Base-by-base conservation (phyloP, 2,888 invertebrate genomes). In the Synanthedon tipuliformis region DNA sequence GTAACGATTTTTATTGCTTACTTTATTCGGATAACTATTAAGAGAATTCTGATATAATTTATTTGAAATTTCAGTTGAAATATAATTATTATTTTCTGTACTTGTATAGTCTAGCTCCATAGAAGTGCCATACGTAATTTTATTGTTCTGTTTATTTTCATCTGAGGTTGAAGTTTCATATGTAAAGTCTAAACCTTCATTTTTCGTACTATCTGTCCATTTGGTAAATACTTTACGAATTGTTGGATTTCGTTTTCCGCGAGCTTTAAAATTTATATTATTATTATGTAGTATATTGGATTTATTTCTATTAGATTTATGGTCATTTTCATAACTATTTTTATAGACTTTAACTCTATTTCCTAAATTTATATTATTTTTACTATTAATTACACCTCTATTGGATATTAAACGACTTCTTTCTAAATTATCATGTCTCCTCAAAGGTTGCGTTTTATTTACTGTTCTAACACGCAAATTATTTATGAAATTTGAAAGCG, bases 161-260 rank as follows among this genome's bases (percentile, higher is more conserved):
- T 61, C 59, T 0, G 71, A 68, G 10, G 64, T 59, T 41, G 66
- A 66, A 27, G 67, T 66, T 60, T 89, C 88, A 49, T 75, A 75
- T 53, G 80, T 74, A 57, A 85, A 80, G 56, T 88, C 74, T 57
- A 88, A 69, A 57, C 86, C 83, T 50, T 83, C 79, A 50, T 78
- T 71, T 60, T 83, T 85, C 1, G 85, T 80, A 59, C 78, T 76
- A 58, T 89, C 89, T 0, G 80, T 82, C 89, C 89, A 89, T 73
- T 88, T 88, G 1, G 89, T 89, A 1, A 88, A 59, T 3, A 89
- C 77, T 70, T 85, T 88, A 71, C 68, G 76, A 23, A 85, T 87
- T 8, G 67, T 57, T n/a, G 80, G 73, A 61, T 74, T 84, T 54
- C 65, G 72, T 55, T 57, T 69, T 18, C 63, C 58, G 8, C 11